Evolutionary conservation across 2,797 vertebrate genomes (phyloP), one percentile per base, ranked within the genome.

Genomic region (Avahi laniger): DNA sequence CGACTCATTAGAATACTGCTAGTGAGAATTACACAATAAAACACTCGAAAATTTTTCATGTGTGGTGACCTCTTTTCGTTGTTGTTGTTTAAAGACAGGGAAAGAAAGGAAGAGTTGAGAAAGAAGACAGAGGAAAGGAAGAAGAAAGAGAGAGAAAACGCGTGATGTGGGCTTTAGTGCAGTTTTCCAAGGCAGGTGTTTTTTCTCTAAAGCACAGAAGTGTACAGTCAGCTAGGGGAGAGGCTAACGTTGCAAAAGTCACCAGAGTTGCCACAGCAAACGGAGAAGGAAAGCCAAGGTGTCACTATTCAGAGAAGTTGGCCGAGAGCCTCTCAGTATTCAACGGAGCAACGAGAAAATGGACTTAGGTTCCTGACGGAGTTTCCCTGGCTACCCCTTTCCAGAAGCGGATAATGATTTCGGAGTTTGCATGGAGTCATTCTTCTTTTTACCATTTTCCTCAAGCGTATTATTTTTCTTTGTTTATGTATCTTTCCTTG

Each of bases 1-100:
- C 38, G 70, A 52, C 38, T n/a, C n/a, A 46, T 65, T 52, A 82
- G 73, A 89, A 52, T 48, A 79, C 75, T 7, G 8, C 20, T 11
- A 1, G 33, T n/a, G n/a, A 76, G 14, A 57, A 59, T 61, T 52
- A 52, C 20, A 57, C 35, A 52, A 90, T 14, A 70, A 65, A 79
- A 43, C 38, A 79, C 6, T 88, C 50, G 20, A 52, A 54, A 80
- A 46, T 48, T 48, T 30, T 57, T 70, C 61, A 43, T 67, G 26
- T 57, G 72, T 93, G 61, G 67, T 81, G 61, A 86, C 7, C 65
- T 46, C 14, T 87, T n/a, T 78, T 80, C 48, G 35, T 35, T 14
- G 50, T 70, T 46, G n/a, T 70, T 46, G 4, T 88, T 93, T 70
- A 67, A 89, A 93, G 69, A 81, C 26, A 85, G 35, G 46, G 41